Conservation (phyloP, 2,113 vertebrate genomes). For the Sus scrofa region T2T-Sscrofa CM000814.6:47464001-47464500, state of each 20-base stretch:
- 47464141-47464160: neutral
- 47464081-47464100: neutral
- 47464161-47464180: neutral
- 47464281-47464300: neutral
- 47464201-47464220: neutral
- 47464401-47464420: neutral
- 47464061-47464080: neutral
- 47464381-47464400: neutral
- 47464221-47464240: neutral
- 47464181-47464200: neutral
- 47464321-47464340: neutral
- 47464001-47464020: neutral
- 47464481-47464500: neutral
- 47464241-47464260: neutral
- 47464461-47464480: neutral
- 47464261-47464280: neutral
- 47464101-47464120: neutral
- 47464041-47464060: neutral
- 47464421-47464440: neutral
- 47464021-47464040: neutral
- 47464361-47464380: neutral
- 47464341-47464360: neutral
- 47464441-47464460: neutral
- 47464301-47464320: neutral
- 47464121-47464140: neutral